These are phyloP conservation scores for Brachylomia viminalis DNA, from an alignment of 2,888 invertebrate species.

Conservation along the genomic window DNA sequence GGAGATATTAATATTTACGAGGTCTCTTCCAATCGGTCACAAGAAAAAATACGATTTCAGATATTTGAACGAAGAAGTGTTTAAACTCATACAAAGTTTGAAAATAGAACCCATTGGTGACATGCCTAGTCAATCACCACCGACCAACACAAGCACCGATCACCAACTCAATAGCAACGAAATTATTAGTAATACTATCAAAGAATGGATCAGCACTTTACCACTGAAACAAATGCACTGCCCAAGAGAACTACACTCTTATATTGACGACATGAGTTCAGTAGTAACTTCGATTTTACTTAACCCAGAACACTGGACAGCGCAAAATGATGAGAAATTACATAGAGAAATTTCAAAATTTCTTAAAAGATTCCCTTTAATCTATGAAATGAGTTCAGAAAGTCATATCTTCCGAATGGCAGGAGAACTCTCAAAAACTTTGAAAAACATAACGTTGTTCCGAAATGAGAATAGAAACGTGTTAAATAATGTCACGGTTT, in stretches of 20 bases:
- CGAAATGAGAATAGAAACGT: neutral
- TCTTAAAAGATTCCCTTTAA: constrained; percentile 39
- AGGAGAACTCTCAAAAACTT: constrained; percentile 26
- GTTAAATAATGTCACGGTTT: constrained; percentile 28
- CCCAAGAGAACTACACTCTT: constrained; percentile 24
- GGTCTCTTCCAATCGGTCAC: constrained; percentile 45
- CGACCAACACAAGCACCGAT: neutral
- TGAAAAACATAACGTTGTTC: constrained; percentile 26
- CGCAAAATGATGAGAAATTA: constrained; percentile 20
- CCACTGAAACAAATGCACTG: constrained; percentile 31
- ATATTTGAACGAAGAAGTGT: constrained; percentile 33
- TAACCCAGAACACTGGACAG: constrained; percentile 7
- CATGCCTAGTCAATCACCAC: neutral
- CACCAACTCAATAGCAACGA: constrained; percentile 1
- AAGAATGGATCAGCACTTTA: constrained; percentile 46
- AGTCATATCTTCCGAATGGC: constrained; percentile 33
- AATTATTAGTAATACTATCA: constrained; percentile 31
- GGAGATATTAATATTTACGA: constrained; percentile 53
- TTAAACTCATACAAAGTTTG: constrained; percentile 30
- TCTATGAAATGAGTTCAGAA: constrained; percentile 34
- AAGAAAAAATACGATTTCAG: constrained; percentile 19
- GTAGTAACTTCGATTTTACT: constrained; percentile 32
- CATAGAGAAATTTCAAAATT: constrained; percentile 43
- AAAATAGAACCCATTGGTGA: neutral
- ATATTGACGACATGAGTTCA: constrained; percentile 47